Evolutionary conservation across 30 jellyfish, hydroid and myxozoan genomes (phyloP), one percentile per base, ranked within the genome.

Genomic region (Aurelia sp.): DNA sequence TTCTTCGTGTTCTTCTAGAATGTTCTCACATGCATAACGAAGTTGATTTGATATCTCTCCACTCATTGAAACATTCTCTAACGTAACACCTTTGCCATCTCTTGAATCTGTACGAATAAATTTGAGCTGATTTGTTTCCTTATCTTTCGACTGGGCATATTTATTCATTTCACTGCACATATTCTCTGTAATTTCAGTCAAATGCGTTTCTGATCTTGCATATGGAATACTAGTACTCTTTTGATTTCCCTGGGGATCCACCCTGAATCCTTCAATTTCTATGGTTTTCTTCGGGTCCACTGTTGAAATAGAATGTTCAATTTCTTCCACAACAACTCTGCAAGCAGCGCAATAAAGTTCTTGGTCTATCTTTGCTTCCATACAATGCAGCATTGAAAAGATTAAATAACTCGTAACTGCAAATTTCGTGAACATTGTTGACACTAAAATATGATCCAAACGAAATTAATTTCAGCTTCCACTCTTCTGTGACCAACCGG

Each of bases 1-100:
- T 82, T 92, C 98, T 40, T 92, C 98, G 65, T 92, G 91, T 10
- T 92, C 98, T 81, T 92, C 98, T 6, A 92, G 76, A n/a, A 92
- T 80, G 62, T 62, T 87, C 17, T 92, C 90, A 66, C 98, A 92
- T 68, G 73, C 66, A 66, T 76, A 78, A 66, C 92, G 92, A 41
- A 92, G 93, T 66, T 76, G 83, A 18, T 92, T 94, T 19, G 96
- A 78, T 18, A 82, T 75, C 6, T 86, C 94, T 2, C 96, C 92
- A 62, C 97, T 92, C 90, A 92, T 65, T 22, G 98, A 79, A 3
- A 92, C 97, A 87, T 92, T 92, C 71, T 92, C 98, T 31, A 92
- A 71, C 12, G 81, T 83, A 1, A 92, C 74, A 4, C 97, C 92
- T 70, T 86, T 69, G 21, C 96, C 97, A 87, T 92, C 90, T 76